A percentile compares a stretch with the other conserved stretches of the same genome.
These are phyloP conservation scores for Sula dactylatra DNA, from an alignment of 2,113 vertebrate genomes.

Conservation along the genomic window DNA sequence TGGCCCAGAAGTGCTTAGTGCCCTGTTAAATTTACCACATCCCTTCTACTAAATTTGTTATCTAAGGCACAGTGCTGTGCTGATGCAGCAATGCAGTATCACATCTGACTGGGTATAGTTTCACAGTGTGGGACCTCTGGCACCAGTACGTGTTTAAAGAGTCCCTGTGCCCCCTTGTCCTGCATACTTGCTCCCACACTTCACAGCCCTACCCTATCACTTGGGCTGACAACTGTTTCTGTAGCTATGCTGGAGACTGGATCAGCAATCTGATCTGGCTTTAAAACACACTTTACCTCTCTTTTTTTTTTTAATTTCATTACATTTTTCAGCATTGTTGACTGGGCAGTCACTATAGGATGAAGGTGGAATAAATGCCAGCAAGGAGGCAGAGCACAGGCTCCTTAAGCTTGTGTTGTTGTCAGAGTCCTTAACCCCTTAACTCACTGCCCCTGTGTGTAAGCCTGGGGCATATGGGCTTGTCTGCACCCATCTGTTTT, in stretches of 20 bases:
- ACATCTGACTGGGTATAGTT: constrained; percentile 14
- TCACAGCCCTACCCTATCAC: neutral
- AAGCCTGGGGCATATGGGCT: neutral
- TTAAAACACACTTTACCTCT: neutral
- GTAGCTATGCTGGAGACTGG: neutral
- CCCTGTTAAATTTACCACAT: neutral
- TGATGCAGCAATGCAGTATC: neutral
- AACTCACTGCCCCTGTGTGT: neutral
- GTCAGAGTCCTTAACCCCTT: neutral
- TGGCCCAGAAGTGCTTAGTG: neutral
- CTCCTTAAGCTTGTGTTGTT: neutral
- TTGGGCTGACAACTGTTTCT: constrained; percentile 53
- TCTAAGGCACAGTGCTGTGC: neutral
- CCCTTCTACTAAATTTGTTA: neutral
- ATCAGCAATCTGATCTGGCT: neutral
- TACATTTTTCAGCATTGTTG: neutral
- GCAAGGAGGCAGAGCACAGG: neutral
- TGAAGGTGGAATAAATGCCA: neutral
- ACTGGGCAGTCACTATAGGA: neutral
- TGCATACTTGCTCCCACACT: constrained; percentile 50
- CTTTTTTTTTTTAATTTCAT: neutral
- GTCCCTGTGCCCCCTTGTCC: neutral
- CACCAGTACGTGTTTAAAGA: neutral
- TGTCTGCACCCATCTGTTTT: neutral
- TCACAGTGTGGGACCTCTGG: constrained; percentile 44